Percentiles rank a stretch among this genome's conserved stretches.
These are phyloP conservation scores for Chrysoperla carnea DNA, from an alignment of 1,140 invertebrate species.

Conservation along the genomic window DNA sequence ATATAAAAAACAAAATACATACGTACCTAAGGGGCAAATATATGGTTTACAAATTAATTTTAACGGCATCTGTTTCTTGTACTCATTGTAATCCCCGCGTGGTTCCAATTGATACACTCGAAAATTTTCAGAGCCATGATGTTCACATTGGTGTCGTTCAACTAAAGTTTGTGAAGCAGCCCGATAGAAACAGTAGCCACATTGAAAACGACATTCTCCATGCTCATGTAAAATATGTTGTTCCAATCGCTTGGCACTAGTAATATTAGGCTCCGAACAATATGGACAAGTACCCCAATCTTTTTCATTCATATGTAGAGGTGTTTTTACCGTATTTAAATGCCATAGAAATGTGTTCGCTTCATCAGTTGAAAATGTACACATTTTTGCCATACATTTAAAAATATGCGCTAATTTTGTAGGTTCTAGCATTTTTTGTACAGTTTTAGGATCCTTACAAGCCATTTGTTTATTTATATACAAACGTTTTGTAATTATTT, in stretches of 20 bases:
- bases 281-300: slow-evolving; percentile 13
- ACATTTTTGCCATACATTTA: slow-evolving; percentile 35
- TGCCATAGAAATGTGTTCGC: slow-evolving; percentile 23
- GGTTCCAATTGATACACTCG: background rate
- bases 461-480: background rate
- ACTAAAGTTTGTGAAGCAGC: slow-evolving; percentile 11
- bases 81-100: background rate
- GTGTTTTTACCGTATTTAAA: slow-evolving; percentile 18
- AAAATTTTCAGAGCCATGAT: background rate
- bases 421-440: background rate
- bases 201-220: slow-evolving; percentile 30
- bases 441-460: background rate
- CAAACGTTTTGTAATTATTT: too few species aligned
- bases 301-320: background rate
- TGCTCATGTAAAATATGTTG: slow-evolving; percentile 27
- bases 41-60: background rate
- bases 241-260: slow-evolving; percentile 10
- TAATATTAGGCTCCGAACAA: slow-evolving; percentile 25
- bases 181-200: slow-evolving; percentile 38
- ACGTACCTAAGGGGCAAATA: background rate
- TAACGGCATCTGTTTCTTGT: background rate
- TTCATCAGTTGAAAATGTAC: slow-evolving; percentile 27
- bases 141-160: background rate
- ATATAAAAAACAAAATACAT: too few species aligned
- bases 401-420: slow-evolving; percentile 17